Evolutionary conservation across 1,140 invertebrate genomes (phyloP).

Genomic region (Caenorhabditis latens): DNA sequence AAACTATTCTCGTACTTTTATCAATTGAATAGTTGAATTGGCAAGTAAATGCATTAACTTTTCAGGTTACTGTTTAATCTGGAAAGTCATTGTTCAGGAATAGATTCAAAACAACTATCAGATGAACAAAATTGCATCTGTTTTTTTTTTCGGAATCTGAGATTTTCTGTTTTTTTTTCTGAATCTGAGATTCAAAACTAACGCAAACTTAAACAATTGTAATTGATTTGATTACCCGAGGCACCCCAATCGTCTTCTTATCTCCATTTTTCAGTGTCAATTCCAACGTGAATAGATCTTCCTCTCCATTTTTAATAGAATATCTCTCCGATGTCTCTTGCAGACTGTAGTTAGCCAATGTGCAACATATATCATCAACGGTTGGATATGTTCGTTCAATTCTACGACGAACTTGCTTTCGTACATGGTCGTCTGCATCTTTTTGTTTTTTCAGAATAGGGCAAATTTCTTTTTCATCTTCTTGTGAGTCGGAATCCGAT

Average conservation of each 20-base stretch:
- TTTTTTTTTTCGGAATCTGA: too few species aligned
- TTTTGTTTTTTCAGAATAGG: slow-evolving; percentile 4
- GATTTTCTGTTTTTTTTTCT: too few species aligned
- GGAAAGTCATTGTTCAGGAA: too few species aligned
- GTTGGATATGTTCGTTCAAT: slow-evolving; percentile 13
- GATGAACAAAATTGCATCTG: too few species aligned
- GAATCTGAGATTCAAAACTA: too few species aligned
- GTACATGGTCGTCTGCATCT: background rate
- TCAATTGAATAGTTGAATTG: too few species aligned
- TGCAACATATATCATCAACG: slow-evolving; percentile 11
- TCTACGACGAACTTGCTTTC: slow-evolving; percentile 4
- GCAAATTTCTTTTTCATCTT: background rate
- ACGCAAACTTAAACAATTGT: too few species aligned
- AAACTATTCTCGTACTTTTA: too few species aligned
- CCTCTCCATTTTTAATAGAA: background rate
- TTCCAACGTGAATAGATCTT: slow-evolving; percentile 10
- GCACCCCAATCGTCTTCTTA: slow-evolving; percentile 6
- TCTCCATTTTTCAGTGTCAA: slow-evolving; percentile 19
- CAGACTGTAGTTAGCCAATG: slow-evolving; percentile 30
- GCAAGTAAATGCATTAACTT: too few species aligned
- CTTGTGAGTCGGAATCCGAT: slow-evolving; percentile 18
- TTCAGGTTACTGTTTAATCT: too few species aligned
- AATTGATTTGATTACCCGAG: background rate
- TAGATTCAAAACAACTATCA: too few species aligned
- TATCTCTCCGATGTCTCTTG: background rate